Evolutionary conservation across 2,888 invertebrate genomes (phyloP), one percentile per base, ranked within the genome.

Genomic region (Ferrisia virgata): DNA sequence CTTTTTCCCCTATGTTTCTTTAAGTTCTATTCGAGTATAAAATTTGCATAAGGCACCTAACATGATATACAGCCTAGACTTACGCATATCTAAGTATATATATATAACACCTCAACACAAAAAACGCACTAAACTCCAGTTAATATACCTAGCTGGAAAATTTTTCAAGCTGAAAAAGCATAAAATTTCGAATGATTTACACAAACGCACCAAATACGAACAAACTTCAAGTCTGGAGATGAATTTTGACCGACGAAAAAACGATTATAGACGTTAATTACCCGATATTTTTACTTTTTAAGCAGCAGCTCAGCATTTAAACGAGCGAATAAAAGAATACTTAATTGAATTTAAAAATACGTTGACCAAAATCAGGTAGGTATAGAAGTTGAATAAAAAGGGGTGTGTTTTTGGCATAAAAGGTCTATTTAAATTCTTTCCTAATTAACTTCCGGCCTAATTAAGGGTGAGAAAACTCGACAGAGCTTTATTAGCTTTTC

Each of bases 331-430:
- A 76, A 76, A 76, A 76, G 18, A 76, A 36, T 76, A n/a, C 72
- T 76, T 76, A 76, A 76, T 76, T 76, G 72, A 76, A 76, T 76
- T 76, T 6, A 64, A 64, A 64, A 64, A 31, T 64, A 15, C 36
- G 36, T 28, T n/a, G 36, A 76, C 72, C 36, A 28, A 76, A 76
- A 76, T 76, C 72, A 76, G 72, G 72, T 36, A 76, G 72, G 72
- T 76, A 76, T 36, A 18, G 53, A 53, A 28, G 36, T 2, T 76
- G 18, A 36, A 76, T 76, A 76, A 76, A 76, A 36, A 76, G 36
- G 72, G 72, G 72, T 36, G 72, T 76, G 72, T 76, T 76, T 76
- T 76, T 76, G 72, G 36, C 72, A 76, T 76, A 76, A 76, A 76
- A 76, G 36, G 72, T 33, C 72, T 36, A 76, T 76, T 76, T 76